A percentile compares a stretch with the other conserved stretches of the same genome.
Conservation (phyloP, 2,888 invertebrate species). For the Iselma pallidipennis region DNA sequence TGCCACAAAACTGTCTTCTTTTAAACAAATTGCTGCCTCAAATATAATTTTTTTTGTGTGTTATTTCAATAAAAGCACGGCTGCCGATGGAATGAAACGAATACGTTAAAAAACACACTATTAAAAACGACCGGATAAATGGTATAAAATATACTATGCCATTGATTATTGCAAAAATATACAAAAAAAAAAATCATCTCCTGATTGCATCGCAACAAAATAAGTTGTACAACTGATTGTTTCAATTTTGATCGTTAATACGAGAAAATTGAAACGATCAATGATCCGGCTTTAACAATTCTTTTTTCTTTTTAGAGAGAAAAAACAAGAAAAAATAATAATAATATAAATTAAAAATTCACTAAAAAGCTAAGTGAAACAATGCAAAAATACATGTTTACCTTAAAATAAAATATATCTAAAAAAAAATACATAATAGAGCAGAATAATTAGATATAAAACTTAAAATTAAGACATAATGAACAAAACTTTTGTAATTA, state of each 20-base stretch:
- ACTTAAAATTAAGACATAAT: constrained; percentile 47
- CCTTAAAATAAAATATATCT: constrained; percentile 47
- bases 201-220: constrained; percentile 21
- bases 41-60: constrained; percentile 28
- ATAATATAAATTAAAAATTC: constrained; percentile 54
- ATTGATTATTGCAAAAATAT: constrained; percentile 39
- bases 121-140: background rate
- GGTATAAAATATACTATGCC: constrained; percentile 43
- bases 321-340: constrained; percentile 45
- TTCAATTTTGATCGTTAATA: background rate
- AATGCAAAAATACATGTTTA: constrained; percentile 51
- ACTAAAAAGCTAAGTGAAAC: constrained; percentile 49
- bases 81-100: constrained; percentile 46
- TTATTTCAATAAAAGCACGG: constrained; percentile 30
- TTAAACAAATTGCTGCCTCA: constrained; percentile 25
- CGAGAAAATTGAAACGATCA: constrained; percentile 1
- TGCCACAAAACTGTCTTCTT: constrained; percentile 18
- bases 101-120: constrained; percentile 26
- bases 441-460: constrained; percentile 34
- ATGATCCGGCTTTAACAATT: constrained; percentile 13
- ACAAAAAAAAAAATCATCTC: constrained; percentile 4
- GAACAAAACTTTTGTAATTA: constrained; percentile 34
- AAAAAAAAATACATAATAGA: constrained; percentile 47
- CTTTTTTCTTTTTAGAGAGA: background rate
- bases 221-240: background rate